These are phyloP conservation scores for Eidolon helvum DNA, from an alignment of 2,113 vertebrate species.

Conservation along the genomic window DNA sequence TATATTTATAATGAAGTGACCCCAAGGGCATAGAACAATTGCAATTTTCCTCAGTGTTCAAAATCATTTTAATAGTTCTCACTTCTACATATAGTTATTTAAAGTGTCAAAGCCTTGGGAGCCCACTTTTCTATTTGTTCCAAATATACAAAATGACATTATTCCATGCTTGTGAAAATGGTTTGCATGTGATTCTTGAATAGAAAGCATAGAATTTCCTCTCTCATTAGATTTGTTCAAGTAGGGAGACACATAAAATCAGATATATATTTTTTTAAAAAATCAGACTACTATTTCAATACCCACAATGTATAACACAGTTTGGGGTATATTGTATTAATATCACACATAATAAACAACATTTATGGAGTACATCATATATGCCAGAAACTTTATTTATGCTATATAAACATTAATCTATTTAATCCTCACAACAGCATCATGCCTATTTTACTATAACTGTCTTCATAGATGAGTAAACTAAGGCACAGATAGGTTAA, in stretches of 20 bases:
- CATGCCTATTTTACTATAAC: neutral
- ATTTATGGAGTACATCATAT: neutral
- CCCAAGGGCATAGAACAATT: neutral
- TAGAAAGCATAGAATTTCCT: neutral
- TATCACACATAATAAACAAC: neutral
- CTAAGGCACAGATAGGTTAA: neutral
- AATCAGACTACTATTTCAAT: neutral
- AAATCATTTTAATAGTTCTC: neutral
- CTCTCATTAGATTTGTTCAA: neutral
- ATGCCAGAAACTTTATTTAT: neutral
- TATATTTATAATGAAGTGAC: neutral
- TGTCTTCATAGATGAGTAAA: neutral
- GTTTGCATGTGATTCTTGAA: neutral
- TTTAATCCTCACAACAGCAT: neutral
- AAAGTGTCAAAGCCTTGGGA: neutral
- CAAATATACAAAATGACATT: neutral
- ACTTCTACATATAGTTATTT: neutral
- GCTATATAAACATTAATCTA: neutral
- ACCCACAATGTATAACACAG: neutral
- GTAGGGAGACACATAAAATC: neutral
- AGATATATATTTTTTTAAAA: neutral
- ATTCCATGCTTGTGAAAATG: neutral
- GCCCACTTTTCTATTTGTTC: neutral
- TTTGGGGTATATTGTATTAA: neutral
- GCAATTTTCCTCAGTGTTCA: neutral